Conservation (phyloP, 53 echinoderm and acorn worm species). For the Paelopatides confundens region DNA sequence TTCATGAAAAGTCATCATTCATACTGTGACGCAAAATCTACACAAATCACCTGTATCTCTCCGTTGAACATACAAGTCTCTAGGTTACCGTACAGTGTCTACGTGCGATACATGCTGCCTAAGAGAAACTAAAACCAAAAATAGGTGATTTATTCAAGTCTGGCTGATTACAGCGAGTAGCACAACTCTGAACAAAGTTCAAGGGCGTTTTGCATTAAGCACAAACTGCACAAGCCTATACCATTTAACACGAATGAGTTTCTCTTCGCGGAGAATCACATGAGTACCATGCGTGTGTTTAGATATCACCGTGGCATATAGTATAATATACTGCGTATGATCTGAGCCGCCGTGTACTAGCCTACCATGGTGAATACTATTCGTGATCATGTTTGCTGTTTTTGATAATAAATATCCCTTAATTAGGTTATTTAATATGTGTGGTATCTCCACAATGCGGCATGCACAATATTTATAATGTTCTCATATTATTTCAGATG, state of each 20-base stretch:
- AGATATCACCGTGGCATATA: too few relatives aligned
- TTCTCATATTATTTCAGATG: too few relatives aligned
- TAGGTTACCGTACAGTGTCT: conserved; percentile 10
- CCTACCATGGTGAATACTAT: too few relatives aligned
- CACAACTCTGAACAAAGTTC: conserved; percentile 18
- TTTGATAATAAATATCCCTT: too few relatives aligned
- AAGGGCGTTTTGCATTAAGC: background rate
- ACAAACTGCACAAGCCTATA: background rate
- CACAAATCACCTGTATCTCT: background rate
- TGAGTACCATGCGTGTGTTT: too few relatives aligned
- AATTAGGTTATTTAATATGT: too few relatives aligned
- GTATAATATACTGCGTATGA: too few relatives aligned
- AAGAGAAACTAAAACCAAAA: background rate
- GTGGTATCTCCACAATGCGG: too few relatives aligned
- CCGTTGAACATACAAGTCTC: background rate
- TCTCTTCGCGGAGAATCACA: background rate
- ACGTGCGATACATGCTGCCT: conserved; percentile 24
- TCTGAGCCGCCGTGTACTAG: too few relatives aligned
- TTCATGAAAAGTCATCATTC: background rate
- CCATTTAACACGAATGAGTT: background rate
- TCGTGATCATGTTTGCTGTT: too few relatives aligned
- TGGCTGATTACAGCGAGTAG: conserved; percentile 9
- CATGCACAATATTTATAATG: too few relatives aligned
- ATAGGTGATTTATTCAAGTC: conserved; percentile 33
- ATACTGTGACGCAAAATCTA: background rate